Base-by-base conservation (phyloP, 2,113 vertebrate genomes). In the Lophura nycthemera region DNA sequence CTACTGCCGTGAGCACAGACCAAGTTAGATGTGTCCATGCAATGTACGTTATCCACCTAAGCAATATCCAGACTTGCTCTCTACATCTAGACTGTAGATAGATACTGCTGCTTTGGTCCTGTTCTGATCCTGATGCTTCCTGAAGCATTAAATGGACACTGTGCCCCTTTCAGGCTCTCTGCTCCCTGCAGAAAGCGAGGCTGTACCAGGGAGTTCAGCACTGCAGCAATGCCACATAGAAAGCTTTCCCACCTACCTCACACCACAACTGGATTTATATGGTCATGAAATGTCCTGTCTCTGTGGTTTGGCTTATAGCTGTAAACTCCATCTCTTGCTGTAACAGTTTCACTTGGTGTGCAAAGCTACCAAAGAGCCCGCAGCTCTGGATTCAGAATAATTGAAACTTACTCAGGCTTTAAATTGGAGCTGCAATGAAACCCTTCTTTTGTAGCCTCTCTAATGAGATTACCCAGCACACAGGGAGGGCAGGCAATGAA, bases 361-460 rank as follows among this genome's bases (percentile, higher is more conserved):
- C 43, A 66, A 80, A 95, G 85, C 0, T 3, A 80, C 69, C 48
- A 16, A 40, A 72, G 69, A 90, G 73, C 47, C 43, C 60, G 34
- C 38, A 83, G 40, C 48, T 78, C 83, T 64, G 34, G 5, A 6
- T 78, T 92, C 75, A 83, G 85, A 32, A 89, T 88, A 95, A 97
- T 71, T 95, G 75, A 93, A 89, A 91, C 69, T 80, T 79, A 92
- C 71, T 93, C 92, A 72, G 59, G 80, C 92, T 97, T 94, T 89
- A 94, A 96, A 93, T 78, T 87, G 83, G 72, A 93, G 50, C n/a
- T 74, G n/a, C 77, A 97, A 96, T 79, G 65, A 89, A 67, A 15
- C 24, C 50, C 8, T 13, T 73, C 48, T 83, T 69, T 78, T 69
- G 8, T 69, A 45, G 36, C 20, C 52, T 73, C 72, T 83, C 56